phyloP scores from a whole-genome alignment of 2,113 vertebrate species.

The Halichoerus grypus region DNA sequence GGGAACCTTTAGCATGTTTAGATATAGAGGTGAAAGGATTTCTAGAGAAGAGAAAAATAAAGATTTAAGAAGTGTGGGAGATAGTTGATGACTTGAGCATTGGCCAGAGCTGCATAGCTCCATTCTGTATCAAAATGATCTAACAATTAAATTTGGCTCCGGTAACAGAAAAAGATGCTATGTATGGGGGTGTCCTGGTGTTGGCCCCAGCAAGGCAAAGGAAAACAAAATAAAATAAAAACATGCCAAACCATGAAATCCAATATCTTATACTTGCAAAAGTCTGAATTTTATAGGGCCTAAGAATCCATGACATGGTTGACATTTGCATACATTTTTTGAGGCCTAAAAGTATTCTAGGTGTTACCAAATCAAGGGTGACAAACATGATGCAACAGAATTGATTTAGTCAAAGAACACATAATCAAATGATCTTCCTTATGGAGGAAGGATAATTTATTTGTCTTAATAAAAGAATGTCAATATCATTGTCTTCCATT shows the following conservation, averaged over 20 bases:
- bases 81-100: not conserved
- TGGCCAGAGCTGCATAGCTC: not conserved
- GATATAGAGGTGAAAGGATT: not conserved
- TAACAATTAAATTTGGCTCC: not conserved
- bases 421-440: not conserved
- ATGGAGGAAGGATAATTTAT: not conserved
- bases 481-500: not conserved
- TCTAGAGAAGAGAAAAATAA: not conserved
- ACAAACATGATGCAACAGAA: not conserved
- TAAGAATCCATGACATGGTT: not conserved
- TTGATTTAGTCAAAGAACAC: not conserved
- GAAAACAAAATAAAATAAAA: not conserved
- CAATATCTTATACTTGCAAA: not conserved
- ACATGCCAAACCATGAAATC: not conserved
- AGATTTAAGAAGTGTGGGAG: not conserved
- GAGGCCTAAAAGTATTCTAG: not conserved
- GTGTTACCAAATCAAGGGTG: not conserved
- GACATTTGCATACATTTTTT: conserved; percentile 10
- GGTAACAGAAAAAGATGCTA: not conserved
- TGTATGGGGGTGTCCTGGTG: not conserved
- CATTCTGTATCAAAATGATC: not conserved
- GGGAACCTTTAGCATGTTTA: not conserved
- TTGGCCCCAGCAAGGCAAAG: not conserved
- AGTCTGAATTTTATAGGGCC: not conserved
- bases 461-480: not conserved